Base-by-base conservation (phyloP, 2,888 invertebrate species). In the Cordilura impudica region DNA sequence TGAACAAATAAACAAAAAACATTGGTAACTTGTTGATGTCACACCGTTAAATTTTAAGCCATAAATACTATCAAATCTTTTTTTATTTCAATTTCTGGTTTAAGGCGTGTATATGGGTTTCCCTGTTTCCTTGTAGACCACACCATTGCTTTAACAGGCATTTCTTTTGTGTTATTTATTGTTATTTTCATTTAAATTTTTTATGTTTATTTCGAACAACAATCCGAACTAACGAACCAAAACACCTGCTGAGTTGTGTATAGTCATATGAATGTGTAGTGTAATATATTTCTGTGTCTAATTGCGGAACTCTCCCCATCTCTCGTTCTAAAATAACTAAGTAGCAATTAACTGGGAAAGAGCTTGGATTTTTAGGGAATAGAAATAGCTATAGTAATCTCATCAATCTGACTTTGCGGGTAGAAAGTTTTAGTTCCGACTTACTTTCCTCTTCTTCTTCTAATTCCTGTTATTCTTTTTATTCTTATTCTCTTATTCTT, bases 21-120 rank as follows among this genome's bases (percentile, higher is more conserved):
- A 21, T 53, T 31, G 21, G 63, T 65, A 72, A 72, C 72, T 72
- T 72, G 72, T 72, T 72, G 72, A 72, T 72, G 72, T 49, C 56
- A 65, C 63, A 56, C 35, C 49, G 63, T 56, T 65, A 56, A 63
- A 63, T 72, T 54, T 56, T 26, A 71, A 61, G 54, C 61, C 53
- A 71, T 71, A 71, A 54, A 71, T 71, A 53, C 71, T 43, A 61
- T 54, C 14, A 71, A 63, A 71, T 71, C 45, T 53, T 10, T 53
- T 45, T 43, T 23, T 35, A 2, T 45, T 4, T 19, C 14, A 10
- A 5, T 21, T 7, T 31, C n/a, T 14, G 10, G 23, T 56, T 58
- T 16, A 58, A 69, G 69, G 58, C 49, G 58, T 49, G 69, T 49
- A 23, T 29, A n/a, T 16, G 54, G 54, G 4, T 35, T 49, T 45